These are phyloP conservation scores for Calliopsis andreniformis DNA, from an alignment of 1,140 invertebrate genomes.

Conservation along the genomic window DNA sequence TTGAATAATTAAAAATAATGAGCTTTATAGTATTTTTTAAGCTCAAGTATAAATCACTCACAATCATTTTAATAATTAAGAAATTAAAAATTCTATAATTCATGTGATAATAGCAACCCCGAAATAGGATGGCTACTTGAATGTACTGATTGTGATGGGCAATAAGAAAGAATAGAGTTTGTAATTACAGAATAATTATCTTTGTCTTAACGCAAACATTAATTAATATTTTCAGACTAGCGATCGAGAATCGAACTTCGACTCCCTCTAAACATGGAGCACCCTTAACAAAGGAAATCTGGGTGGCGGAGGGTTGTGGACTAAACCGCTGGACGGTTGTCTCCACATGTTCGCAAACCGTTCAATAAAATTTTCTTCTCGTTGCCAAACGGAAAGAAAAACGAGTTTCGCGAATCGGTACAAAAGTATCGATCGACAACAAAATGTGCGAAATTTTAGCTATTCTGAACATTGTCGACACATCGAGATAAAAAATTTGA, in stretches of 20 bases:
- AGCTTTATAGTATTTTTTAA: no score
- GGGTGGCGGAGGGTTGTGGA: slow-evolving; percentile 47
- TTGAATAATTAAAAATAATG: no score
- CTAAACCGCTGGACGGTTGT: slow-evolving; percentile 60
- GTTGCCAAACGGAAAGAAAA: slow-evolving; percentile 57
- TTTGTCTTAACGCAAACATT: background rate
- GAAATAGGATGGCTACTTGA: no score
- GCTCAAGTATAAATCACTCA: no score
- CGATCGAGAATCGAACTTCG: slow-evolving; percentile 80
- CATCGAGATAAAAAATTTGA: background rate
- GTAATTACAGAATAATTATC: no score
- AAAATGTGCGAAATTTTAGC: background rate
- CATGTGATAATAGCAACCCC: no score
- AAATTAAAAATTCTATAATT: no score
- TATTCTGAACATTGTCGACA: background rate
- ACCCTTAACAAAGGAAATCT: slow-evolving; percentile 29
- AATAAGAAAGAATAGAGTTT: no score
- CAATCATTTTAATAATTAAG: no score
- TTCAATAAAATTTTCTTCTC: slow-evolving; percentile 50
- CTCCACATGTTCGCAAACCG: slow-evolving; percentile 40
- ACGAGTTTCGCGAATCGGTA: background rate
- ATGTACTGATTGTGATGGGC: no score
- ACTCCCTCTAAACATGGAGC: slow-evolving; percentile 72
- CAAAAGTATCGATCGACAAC: background rate
- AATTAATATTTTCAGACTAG: slow-evolving; percentile 69